Evolutionary conservation across 2,797 vertebrate species (phyloP), one percentile per base, ranked within the genome.

Genomic region (Sciurus vulgaris): DNA sequence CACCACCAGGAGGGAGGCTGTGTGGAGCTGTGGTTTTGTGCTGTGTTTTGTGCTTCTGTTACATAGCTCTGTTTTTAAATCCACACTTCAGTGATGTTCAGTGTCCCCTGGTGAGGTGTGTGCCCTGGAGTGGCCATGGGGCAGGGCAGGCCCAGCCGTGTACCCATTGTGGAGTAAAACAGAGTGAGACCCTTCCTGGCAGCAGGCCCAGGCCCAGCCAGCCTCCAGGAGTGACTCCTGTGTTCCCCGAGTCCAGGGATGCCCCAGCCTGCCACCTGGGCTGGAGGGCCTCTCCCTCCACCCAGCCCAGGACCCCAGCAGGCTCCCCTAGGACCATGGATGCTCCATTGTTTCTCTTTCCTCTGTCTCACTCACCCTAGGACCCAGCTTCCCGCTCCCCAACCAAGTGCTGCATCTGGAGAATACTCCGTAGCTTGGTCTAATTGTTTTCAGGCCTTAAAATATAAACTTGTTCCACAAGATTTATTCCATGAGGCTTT

Each of bases 61-160:
- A 65, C 72, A 15, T 93, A 95, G 83, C 51, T 83, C 95, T 97
- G 91, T 95, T 94, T 96, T 97, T 18, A 61, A 96, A 90, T 91
- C 47, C 89, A 86, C 84, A 65, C 91, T 96, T 91, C 95, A 38
- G 94, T 89, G 96, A 88, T 89, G 1, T 7, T 6, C 9, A 0
- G 1, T 10, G 41, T 98, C 90, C 26, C 54, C 83, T 85, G 54
- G 97, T 97, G 97, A 92, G 97, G 97, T 91, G 96, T 95, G 96
- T 91, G 84, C 96, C 86, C 73, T 47, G 86, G 91, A 61, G 17
- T 0, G 11, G 24, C n/a, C 0, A 3, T 18, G 6, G 56, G 13
- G 1, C 13, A 0, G 56, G 33, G 63, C 5, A 9, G 59, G 94
- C 28, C 90, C 94, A 73, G 90, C 97, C 79, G 63, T 76, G 76